A percentile compares a stretch with the other conserved stretches of the same genome.
Conservation (phyloP, 2,797 vertebrate genomes). For the Bucorvus abyssinicus region DNA sequence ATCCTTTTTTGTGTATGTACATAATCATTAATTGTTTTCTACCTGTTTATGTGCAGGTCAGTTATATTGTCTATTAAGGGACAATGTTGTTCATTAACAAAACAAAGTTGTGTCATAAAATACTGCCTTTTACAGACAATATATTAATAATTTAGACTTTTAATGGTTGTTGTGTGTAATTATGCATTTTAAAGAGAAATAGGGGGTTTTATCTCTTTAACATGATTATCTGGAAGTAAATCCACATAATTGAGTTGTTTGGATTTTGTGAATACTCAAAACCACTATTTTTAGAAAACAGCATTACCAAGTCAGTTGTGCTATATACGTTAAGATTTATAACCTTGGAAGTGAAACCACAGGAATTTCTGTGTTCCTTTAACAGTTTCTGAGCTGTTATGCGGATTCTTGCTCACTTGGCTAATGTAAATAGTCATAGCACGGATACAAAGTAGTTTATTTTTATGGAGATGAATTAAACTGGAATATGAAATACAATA, state of each 20-base stretch:
- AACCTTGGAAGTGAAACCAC: background rate
- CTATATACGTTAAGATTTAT: background rate
- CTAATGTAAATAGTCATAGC: background rate
- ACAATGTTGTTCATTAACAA: background rate
- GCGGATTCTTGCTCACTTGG: background rate
- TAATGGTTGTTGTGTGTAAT: background rate
- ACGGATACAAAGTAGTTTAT: background rate
- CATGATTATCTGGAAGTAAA: background rate
- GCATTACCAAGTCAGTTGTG: background rate
- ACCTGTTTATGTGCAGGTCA: background rate
- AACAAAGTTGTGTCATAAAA: background rate
- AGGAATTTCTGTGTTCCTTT: background rate
- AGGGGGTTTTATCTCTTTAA: background rate
- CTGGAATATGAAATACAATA: background rate
- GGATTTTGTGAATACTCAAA: background rate
- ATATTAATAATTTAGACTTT: background rate
- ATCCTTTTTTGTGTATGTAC: background rate
- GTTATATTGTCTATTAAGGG: background rate
- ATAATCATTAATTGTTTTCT: background rate
- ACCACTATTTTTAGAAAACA: background rate
- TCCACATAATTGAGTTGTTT: background rate
- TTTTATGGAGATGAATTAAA: background rate
- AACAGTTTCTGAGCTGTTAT: background rate
- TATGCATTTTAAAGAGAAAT: background rate
- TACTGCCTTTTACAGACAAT: background rate